phyloP scores from a whole-genome alignment of 2,888 invertebrate genomes.

The Agrotis segetum region DNA sequence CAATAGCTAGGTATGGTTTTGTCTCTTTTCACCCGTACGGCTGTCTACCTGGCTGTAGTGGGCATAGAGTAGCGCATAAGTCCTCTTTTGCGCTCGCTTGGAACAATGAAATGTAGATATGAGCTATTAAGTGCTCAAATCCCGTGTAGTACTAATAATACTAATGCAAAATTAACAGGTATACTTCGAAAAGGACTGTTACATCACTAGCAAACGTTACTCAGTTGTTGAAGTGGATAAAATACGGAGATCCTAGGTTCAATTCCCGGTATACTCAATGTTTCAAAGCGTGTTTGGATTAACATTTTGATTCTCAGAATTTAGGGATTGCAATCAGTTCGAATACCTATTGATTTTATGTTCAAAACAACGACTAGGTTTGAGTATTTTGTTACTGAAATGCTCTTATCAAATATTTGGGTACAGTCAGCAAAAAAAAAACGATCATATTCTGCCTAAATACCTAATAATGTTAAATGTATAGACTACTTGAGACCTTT shows the following conservation, averaged over 20 bases:
- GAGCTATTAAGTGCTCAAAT: constrained; percentile 44
- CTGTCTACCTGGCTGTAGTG: constrained; percentile 69
- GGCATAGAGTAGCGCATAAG: constrained; percentile 37
- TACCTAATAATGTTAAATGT: no score
- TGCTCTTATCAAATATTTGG: background rate
- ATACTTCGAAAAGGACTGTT: background rate
- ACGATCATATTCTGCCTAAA: background rate
- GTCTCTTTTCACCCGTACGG: constrained; percentile 76
- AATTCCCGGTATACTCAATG: constrained; percentile 20
- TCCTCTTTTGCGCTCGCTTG: constrained; percentile 36
- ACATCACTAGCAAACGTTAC: background rate
- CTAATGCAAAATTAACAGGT: constrained; percentile 13
- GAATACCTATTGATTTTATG: constrained; percentile 7
- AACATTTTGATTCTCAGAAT: constrained; percentile 14
- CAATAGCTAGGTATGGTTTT: constrained; percentile 75
- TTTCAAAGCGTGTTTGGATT: background rate
- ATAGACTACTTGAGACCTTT: no score
- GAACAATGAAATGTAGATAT: constrained; percentile 56
- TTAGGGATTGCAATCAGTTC: background rate
- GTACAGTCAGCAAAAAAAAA: background rate
- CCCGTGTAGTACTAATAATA: constrained; percentile 17
- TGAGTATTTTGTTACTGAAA: background rate
- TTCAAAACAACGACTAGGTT: background rate
- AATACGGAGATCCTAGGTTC: constrained; percentile 15
- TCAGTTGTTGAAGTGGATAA: background rate